Conservation (phyloP, 2,888 invertebrate species). For the Drosophila lacicola region DNA sequence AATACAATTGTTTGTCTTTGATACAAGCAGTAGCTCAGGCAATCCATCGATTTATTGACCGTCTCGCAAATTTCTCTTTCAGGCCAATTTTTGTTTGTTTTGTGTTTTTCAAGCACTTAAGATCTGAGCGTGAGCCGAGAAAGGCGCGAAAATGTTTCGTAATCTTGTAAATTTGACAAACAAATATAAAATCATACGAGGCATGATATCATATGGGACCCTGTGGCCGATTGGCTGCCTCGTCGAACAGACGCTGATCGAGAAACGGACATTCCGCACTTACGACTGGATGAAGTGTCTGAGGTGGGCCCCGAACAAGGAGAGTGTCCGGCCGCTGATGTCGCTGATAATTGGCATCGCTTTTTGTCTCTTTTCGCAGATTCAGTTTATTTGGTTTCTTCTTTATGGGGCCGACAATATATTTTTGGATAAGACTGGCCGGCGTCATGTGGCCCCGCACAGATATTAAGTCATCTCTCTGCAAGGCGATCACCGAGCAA, state of each 20-base stretch:
- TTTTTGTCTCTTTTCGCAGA: slow-evolving; percentile 73
- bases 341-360: slow-evolving; percentile 30
- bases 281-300: slow-evolving; percentile 87
- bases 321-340: slow-evolving; percentile 5
- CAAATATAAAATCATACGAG: slow-evolving; percentile 86
- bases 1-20: too few relatives aligned
- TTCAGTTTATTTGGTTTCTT: slow-evolving; percentile 89
- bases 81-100: slow-evolving; percentile 15
- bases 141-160: slow-evolving; percentile 77
- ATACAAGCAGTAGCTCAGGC: neutral
- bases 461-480: slow-evolving; percentile 84
- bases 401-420: slow-evolving; percentile 89
- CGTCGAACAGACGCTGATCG: slow-evolving; percentile 86
- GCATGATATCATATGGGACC: slow-evolving; percentile 87
- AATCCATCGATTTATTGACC: neutral
- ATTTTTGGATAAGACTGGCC: slow-evolving; percentile 88
- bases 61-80: slow-evolving; percentile 38
- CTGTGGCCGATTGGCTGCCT: slow-evolving; percentile 88
- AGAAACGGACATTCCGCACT: slow-evolving; percentile 86
- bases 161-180: slow-evolving; percentile 85
- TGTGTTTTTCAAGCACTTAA: slow-evolving; percentile 21
- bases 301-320: slow-evolving; percentile 71
- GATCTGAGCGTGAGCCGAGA: slow-evolving; percentile 6
- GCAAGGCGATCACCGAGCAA: slow-evolving; percentile 86
- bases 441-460: slow-evolving; percentile 85